Evolutionary conservation across 2,888 invertebrate genomes (phyloP), one percentile per base, ranked within the genome.

Genomic region (Nemoura dubitans): DNA sequence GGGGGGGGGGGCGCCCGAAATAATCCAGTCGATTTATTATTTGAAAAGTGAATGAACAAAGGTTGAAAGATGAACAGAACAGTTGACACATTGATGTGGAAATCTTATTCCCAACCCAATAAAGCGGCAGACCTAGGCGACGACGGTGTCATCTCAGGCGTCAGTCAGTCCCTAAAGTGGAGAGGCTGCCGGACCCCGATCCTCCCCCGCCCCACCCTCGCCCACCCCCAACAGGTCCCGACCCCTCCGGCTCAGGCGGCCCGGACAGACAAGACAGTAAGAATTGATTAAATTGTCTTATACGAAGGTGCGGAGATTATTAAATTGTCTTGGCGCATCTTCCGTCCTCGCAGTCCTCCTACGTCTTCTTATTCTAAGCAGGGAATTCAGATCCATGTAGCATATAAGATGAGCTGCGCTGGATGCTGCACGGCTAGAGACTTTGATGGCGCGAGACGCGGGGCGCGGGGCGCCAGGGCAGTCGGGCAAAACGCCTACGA

Each of bases 221-320:
- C n/a, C n/a, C n/a, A n/a, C n/a, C n/a, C 3, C 81, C 1, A 7
- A 59, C 59, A 59, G n/a, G 81, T 30, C 29, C 28, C 27, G 78
- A 78, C 81, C 81, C 29, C 21, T 30, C 14, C 25, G 30, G 21
- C 81, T 29, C 81, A 81, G 21, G 16, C 81, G 81, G 6, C 81
- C 81, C 16, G 59, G 59, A 59, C 59, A 81, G 81, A 81, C 81
- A 59, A 81, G 81, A 7, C 81, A 27, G 27, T 21, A 36, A 43
- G 83, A 83, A 83, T 83, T 83, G 83, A 83, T 83, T 83, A 83
- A 83, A 83, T 83, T 42, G 83, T 83, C 83, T 83, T 42, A n/a
- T 42, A 27, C 78, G 28, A 42, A 83, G 83, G 83, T 83, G 83
- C 36, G 83, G 83, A 83, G 83, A 83, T 83, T 83, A 83, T 83